Evolutionary conservation across 2,888 invertebrate genomes (phyloP), one percentile per base, ranked within the genome.

Genomic region (Agrotis segetum): DNA sequence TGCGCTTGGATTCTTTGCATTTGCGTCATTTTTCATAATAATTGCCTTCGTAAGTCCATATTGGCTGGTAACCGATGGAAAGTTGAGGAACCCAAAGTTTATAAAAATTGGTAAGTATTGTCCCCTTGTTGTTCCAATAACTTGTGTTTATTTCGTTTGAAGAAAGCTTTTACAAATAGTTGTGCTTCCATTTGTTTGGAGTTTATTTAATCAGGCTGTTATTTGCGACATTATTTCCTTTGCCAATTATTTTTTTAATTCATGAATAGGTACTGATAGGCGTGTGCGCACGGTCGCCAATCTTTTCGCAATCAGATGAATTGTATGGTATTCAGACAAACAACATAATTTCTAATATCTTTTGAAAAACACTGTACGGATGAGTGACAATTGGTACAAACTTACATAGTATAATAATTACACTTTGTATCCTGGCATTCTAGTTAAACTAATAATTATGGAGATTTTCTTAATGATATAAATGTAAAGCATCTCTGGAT

Each of bases 61-160:
- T 91, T 99, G 99, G 99, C 94, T 99, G 65, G 98, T 98, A 77
- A 98, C 97, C 19, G 98, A 98, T 94, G 98, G 98, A 14, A 97
- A 97, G 93, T 93, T 98, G 17, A 95, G 96, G 77, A 96, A 98
- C 87, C 98, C 98, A 0, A 98, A 98, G 90, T 99, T 99, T 93
- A 94, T 97, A 73, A 97, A 97, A 94, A 97, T 99, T 73, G 98
- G 98, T 98, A 95, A 96, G 59, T 34, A 11, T 40, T 40, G 40
- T 40, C 40, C 40, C 40, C 9, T 34, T 34, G 34, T 17, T 13
- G 0, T 29, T 13, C 7, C n/a, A 14, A 0, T 46, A 16, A 0
- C 13, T 16, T 11, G 16, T 16, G 21, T 13, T 21, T n/a, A 4
- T 21, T 47, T 49, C 40, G 19, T 47, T 24, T n/a, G 2, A 9